Conservation (phyloP, 2,797 vertebrate species). For the Amniataba percoides region DNA sequence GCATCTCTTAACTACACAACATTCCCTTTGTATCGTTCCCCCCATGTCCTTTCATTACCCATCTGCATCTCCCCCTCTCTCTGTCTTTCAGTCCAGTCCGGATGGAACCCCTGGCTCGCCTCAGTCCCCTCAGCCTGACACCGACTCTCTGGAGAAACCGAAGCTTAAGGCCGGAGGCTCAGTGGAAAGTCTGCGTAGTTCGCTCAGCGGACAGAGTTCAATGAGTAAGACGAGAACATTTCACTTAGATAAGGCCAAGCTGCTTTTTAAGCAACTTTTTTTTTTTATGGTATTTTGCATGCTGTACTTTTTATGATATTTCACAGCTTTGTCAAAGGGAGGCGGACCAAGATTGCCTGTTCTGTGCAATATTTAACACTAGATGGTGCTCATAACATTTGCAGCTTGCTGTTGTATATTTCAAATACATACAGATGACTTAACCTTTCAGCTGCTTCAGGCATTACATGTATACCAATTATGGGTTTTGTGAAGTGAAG, state of each 20-base stretch:
- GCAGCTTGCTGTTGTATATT: background rate
- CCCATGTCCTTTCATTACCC: conserved; percentile 18
- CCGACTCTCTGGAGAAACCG: conserved; percentile 92
- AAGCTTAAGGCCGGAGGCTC: conserved; percentile 97
- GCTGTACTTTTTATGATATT: background rate
- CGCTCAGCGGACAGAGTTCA: conserved; percentile 97
- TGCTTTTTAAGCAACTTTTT: background rate
- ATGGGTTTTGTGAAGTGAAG: background rate
- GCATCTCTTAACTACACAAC: conserved; percentile 24
- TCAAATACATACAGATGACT: conserved; percentile 1
- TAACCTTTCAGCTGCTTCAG: background rate
- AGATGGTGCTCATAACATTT: conserved; percentile 49
- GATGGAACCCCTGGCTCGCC: conserved; percentile 90
- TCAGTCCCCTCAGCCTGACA: conserved; percentile 87
- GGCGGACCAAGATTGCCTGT: background rate
- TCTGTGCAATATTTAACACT: conserved; percentile 30
- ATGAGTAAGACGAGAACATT: conserved; percentile 90
- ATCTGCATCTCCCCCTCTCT: conserved; percentile 17
- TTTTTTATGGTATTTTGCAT: background rate
- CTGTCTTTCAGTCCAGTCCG: conserved; percentile 86
- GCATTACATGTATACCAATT: conserved; percentile 6
- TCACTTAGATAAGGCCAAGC: background rate
- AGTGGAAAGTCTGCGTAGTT: conserved; percentile 96
- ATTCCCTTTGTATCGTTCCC: conserved; percentile 17
- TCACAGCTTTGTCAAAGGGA: background rate